Base-by-base conservation (phyloP, 2,797 vertebrate genomes). In the Bovichtus diacanthus region DNA sequence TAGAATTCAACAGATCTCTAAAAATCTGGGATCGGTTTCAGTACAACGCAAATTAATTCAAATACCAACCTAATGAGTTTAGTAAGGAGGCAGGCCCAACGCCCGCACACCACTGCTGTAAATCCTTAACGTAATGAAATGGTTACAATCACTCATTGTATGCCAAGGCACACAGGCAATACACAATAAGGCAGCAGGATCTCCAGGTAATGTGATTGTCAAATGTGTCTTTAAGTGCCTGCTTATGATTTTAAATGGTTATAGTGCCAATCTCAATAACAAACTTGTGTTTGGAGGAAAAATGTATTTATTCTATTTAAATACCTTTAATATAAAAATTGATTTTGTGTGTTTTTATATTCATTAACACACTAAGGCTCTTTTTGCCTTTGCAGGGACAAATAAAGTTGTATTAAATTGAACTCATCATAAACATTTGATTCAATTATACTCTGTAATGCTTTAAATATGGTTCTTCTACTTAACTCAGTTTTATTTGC, bases 91-190 rank as follows among this genome's bases (percentile, higher is more conserved):
- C 15, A 62, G 46, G 21, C 31, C 49, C 44, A 67, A 38, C 3
- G 6, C 21, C 50, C 23, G 25, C 50, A 59, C 46, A 54, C 15
- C 36, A 3, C 51, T 16, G 29, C 50, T 44, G 71, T 23, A 55
- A 80, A 84, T 82, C 56, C 34, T 50, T 76, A 36, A 44, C 43
- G 63, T 71, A 67, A 80, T 78, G 74, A 80, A 82, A 87, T 67
- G 13, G 38, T 67, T 82, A 47, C 65, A 18, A 68, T 74, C 49
- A 68, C 39, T 74, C 36, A 90, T 87, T 61, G 31, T 72, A 86
- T 86, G 76, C 51, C 50, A 31, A 38, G 18, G 44, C 78, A 80
- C 56, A 69, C 49, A 55, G 41, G 54, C 23, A 46, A 36, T 15
- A 38, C 50, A 23, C 74, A 73, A 36, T 44, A 60, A 63, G 43